A percentile compares a stretch with the other conserved stretches of the same genome.
Conservation (phyloP, 2,888 invertebrate species). For the Phorcus lineatus region DNA sequence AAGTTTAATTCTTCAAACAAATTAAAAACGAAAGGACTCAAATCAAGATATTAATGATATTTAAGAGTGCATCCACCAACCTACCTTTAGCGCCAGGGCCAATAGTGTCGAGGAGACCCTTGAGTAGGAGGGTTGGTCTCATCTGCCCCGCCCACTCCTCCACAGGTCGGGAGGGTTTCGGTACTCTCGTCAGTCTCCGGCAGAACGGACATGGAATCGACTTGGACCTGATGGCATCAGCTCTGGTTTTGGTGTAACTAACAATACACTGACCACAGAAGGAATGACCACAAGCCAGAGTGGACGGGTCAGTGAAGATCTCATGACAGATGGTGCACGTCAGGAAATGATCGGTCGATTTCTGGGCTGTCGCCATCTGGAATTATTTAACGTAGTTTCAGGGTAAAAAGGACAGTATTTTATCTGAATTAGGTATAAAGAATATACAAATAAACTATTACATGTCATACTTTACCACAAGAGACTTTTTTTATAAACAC, state of each 20-base stretch:
- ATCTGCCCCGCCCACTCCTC: slow-evolving; percentile 2
- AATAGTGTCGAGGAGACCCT: neutral
- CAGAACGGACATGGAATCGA: neutral
- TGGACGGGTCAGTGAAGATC: neutral
- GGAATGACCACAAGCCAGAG: neutral
- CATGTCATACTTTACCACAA: too few relatives aligned
- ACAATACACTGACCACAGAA: neutral
- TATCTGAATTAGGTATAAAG: too few relatives aligned
- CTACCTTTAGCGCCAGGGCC: neutral
- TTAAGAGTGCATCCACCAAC: neutral
- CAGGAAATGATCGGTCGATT: neutral
- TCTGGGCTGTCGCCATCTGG: too few relatives aligned
- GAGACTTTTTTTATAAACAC: too few relatives aligned
- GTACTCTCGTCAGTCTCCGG: neutral
- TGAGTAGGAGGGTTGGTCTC: neutral
- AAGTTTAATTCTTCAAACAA: too few relatives aligned
- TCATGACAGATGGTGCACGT: neutral
- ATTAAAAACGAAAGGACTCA: too few relatives aligned
- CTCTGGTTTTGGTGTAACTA: neutral
- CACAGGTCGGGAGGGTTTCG: neutral
- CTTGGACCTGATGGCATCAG: neutral
- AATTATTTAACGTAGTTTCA: too few relatives aligned
- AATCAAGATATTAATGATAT: too few relatives aligned
- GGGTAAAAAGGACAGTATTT: too few relatives aligned
- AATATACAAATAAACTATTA: too few relatives aligned